Evolutionary conservation across 2,888 invertebrate genomes (phyloP), one percentile per base, ranked within the genome.

Genomic region (Drepana falcataria): DNA sequence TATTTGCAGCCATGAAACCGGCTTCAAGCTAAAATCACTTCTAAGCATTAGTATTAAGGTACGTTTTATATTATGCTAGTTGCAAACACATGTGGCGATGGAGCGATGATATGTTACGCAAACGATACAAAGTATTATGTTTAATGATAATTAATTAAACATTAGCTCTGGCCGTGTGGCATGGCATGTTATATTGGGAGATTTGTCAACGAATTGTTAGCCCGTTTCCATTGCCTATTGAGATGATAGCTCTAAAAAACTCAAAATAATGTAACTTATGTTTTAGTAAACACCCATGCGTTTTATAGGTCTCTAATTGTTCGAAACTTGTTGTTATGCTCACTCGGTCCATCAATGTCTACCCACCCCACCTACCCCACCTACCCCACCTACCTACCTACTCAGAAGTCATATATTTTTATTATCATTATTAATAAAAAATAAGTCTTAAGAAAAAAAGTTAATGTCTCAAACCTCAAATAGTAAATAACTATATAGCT

Each of bases 171-270:
- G 64, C 77, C 83, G 83, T 85, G 88, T 83, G 88, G 78, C 77
- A 66, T 60, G 59, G 64, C 64, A 66, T 78, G 75, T 64, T 77
- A 77, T 83, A 84, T 82, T 81, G 81, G 79, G 79, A 84, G 82
- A 84, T 85, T 87, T 87, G 87, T 87, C 87, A 85, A 81, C 80
- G 75, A 81, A 83, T 73, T 69, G 56, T 48, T 53, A 33, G 64
- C 49, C 52, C 49, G 79, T 80, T 61, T 77, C 76, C 87, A 78
- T 75, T 76, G 65, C 3, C 9, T 6, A 1, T 44, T 9, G 9
- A 2, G 6, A 44, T 44, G 44, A 9, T 44, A 44, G 9, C 58
- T 44, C 0, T 49, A 35, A 34, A 34, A 33, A 21, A 47, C 48
- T 49, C 4, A 37, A 3, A 21, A 21, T 21, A 21, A 21, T 21